Conservation (phyloP, 2,797 vertebrate species). For the Typhlichthys subterraneus region DNA sequence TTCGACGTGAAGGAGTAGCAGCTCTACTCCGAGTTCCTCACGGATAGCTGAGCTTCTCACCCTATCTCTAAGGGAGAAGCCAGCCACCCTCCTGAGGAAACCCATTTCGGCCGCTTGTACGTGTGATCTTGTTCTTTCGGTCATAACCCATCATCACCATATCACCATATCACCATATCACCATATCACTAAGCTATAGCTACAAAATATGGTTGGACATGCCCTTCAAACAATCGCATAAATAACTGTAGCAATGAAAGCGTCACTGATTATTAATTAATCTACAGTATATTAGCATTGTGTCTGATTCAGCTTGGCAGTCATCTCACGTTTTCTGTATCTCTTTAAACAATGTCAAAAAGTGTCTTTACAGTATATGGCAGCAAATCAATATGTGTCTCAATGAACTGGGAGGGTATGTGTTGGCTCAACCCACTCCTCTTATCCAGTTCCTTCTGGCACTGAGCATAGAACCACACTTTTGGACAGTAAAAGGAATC, state of each 20-base stretch:
- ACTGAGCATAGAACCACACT: constrained; percentile 34
- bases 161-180: neutral
- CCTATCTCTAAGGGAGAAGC: too few relatives aligned
- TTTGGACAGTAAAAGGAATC: constrained; percentile 34
- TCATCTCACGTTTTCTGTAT: constrained; percentile 12
- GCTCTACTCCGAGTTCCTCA: too few relatives aligned
- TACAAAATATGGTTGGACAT: constrained; percentile 27
- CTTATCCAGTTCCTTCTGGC: constrained; percentile 51
- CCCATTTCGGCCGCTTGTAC: too few relatives aligned
- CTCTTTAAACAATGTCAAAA: constrained; percentile 31
- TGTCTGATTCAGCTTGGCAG: constrained; percentile 14
- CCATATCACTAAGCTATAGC: constrained; percentile 13
- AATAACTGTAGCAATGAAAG: constrained; percentile 7
- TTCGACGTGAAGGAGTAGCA: too few relatives aligned
- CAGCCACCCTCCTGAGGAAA: too few relatives aligned
- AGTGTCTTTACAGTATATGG: constrained; percentile 54
- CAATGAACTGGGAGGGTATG: constrained; percentile 41
- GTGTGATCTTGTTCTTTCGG: too few relatives aligned
- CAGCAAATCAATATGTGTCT: constrained; percentile 27
- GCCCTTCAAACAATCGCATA: constrained; percentile 7
- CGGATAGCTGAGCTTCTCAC: too few relatives aligned
- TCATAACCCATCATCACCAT: neutral
- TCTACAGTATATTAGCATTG: constrained; percentile 12
- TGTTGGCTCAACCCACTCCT: constrained; percentile 47
- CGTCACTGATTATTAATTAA: neutral